A percentile compares a stretch with the other conserved stretches of the same genome.
Evolutionary conservation across 2,113 vertebrate species (phyloP).

Genomic region (Eretmochelys imbricata): DNA sequence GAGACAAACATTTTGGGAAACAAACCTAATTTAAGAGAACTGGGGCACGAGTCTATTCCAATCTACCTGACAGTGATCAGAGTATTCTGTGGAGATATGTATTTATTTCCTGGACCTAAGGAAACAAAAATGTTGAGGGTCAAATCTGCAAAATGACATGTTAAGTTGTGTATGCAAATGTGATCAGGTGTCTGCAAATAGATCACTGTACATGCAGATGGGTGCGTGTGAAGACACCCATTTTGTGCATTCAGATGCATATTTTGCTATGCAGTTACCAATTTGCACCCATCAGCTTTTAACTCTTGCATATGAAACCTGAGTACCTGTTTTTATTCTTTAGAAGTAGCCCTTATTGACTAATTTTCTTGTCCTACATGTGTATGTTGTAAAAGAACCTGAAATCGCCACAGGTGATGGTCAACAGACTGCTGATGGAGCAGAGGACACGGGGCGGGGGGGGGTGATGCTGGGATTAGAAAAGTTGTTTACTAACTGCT

Average conservation of each 20-base stretch:
- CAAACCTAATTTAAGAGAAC: neutral
- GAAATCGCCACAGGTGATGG: neutral
- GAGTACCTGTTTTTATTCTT: neutral
- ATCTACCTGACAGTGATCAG: neutral
- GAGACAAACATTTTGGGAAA: neutral
- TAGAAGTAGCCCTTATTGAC: neutral
- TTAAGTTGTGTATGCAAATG: accelerated
- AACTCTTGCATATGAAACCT: neutral
- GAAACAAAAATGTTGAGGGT: neutral
- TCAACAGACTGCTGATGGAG: neutral
- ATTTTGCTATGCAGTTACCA: neutral
- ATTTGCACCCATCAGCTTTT: neutral
- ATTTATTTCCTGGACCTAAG: neutral
- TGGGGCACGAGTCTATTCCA: neutral
- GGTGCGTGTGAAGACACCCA: accelerated
- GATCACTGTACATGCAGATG: neutral
- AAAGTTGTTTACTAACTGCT: too few relatives aligned
- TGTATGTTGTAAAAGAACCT: too few relatives aligned
- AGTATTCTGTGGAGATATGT: neutral
- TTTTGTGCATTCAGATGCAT: neutral
- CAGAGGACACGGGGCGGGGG: neutral
- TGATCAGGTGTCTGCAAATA: accelerated
- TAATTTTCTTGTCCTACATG: neutral
- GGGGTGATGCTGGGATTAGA: too few relatives aligned
- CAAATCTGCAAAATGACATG: neutral